A percentile compares a stretch with the other conserved stretches of the same genome.
Evolutionary conservation across 1,140 invertebrate genomes (phyloP).

Genomic region (Pissodes strobi): DNA sequence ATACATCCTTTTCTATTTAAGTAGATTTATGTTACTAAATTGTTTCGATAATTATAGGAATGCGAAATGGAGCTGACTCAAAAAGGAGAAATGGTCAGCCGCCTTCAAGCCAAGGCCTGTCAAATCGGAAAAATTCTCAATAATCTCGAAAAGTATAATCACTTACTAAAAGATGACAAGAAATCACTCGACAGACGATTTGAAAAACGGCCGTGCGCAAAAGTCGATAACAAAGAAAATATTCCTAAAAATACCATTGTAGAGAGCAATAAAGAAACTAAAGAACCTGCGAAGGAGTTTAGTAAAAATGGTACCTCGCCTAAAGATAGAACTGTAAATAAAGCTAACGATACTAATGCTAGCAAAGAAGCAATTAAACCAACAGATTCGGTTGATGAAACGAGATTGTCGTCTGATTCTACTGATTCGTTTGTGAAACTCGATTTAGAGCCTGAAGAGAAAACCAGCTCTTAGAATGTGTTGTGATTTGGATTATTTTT

Average conservation of each 20-base stretch:
- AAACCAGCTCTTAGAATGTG: conserved; percentile 11
- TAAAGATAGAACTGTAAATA: not conserved
- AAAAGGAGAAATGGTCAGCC: conserved; percentile 88
- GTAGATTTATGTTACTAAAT: not conserved
- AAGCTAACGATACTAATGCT: conserved; percentile 6
- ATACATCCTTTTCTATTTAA: no score
- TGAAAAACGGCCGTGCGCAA: conserved; percentile 18
- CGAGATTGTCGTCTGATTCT: conserved; percentile 40
- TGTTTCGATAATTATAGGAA: conserved; percentile 66
- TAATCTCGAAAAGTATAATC: conserved; percentile 85
- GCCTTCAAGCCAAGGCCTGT: conserved; percentile 85
- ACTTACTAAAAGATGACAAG: conserved; percentile 65
- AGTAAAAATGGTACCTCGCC: not conserved
- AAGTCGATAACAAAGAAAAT: conserved; percentile 37
- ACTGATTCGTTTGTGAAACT: conserved; percentile 47
- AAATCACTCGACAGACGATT: conserved; percentile 41
- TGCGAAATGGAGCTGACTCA: conserved; percentile 90
- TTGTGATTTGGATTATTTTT: not conserved
- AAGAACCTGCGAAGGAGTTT: not conserved
- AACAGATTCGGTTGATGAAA: conserved; percentile 19
- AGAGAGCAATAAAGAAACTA: conserved; percentile 1
- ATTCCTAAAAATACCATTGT: conserved; percentile 21
- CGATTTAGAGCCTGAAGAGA: conserved; percentile 43
- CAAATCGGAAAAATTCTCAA: conserved; percentile 88
- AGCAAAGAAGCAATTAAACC: conserved; percentile 7